Conservation (phyloP, 2,797 vertebrate genomes). For the Pseudochaenichthys georgianus region DNA sequence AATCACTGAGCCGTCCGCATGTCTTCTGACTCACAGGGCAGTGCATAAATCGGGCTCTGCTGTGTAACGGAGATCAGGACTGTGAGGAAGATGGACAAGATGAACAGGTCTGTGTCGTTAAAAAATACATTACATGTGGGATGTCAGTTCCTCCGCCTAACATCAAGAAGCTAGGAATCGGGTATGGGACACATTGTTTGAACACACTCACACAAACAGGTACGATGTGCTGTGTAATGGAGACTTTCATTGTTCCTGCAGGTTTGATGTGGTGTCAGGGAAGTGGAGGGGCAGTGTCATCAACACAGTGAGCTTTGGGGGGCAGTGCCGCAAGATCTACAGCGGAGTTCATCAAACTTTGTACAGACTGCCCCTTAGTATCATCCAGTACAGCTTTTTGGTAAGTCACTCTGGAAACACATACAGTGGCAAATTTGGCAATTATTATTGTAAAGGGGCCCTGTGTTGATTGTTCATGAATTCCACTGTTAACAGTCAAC, state of each 20-base stretch:
- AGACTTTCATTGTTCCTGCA: slow-evolving; percentile 38
- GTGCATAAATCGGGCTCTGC: slow-evolving; percentile 89
- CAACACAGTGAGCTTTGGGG: slow-evolving; percentile 92
- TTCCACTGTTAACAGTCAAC: background rate
- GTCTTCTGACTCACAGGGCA: slow-evolving; percentile 80
- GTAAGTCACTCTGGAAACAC: slow-evolving; percentile 73
- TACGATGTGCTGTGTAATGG: background rate
- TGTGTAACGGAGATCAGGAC: slow-evolving; percentile 95
- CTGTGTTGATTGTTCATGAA: background rate
- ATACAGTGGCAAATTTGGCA: background rate
- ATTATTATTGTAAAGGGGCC: background rate
- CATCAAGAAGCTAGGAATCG: slow-evolving; percentile 87
- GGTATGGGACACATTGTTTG: slow-evolving; percentile 78
- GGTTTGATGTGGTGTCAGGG: slow-evolving; percentile 80
- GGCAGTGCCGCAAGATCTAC: slow-evolving; percentile 88
- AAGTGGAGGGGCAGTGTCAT: slow-evolving; percentile 84
- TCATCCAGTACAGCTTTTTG: slow-evolving; percentile 88
- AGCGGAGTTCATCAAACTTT: slow-evolving; percentile 76
- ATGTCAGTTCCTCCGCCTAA: slow-evolving; percentile 83
- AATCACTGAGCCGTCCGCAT: background rate
- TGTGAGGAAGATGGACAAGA: slow-evolving; percentile 92
- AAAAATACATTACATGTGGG: slow-evolving; percentile 73
- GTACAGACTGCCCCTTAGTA: slow-evolving; percentile 89
- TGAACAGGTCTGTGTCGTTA: slow-evolving; percentile 83
- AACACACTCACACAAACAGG: background rate